Conservation (phyloP, 2,797 vertebrate genomes). For the Amblyraja radiata region DNA sequence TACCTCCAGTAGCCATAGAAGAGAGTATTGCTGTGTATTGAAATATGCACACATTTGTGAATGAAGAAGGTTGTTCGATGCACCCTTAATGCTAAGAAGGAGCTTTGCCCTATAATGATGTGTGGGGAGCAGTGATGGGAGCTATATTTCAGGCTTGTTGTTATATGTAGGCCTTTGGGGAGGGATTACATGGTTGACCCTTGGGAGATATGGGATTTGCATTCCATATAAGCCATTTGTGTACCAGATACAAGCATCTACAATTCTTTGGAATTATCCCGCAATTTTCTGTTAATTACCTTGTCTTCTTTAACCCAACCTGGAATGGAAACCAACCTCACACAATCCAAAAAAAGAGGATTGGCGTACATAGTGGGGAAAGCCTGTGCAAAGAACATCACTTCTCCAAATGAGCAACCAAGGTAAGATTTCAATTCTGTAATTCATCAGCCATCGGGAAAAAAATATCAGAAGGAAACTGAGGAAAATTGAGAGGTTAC, state of each 20-base stretch:
- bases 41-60: neutral
- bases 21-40: neutral
- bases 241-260: neutral
- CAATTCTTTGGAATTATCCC: neutral
- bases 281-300: neutral
- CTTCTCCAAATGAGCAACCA: neutral
- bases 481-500: neutral
- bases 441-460: neutral
- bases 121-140: too few species aligned
- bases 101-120: neutral
- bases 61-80: neutral
- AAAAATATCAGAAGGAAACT: too few species aligned
- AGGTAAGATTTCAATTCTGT: neutral
- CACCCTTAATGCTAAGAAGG: neutral
- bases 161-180: neutral
- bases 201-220: neutral
- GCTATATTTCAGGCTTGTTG: neutral
- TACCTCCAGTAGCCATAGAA: neutral
- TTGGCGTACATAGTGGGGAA: neutral
- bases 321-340: neutral
- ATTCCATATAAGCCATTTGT: neutral
- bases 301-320: neutral
- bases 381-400: too few species aligned
- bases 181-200: neutral
- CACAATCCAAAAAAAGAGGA: neutral